These are phyloP conservation scores for Chironomus striatipennis DNA, from an alignment of 1,140 invertebrate genomes.

Conservation along the genomic window DNA sequence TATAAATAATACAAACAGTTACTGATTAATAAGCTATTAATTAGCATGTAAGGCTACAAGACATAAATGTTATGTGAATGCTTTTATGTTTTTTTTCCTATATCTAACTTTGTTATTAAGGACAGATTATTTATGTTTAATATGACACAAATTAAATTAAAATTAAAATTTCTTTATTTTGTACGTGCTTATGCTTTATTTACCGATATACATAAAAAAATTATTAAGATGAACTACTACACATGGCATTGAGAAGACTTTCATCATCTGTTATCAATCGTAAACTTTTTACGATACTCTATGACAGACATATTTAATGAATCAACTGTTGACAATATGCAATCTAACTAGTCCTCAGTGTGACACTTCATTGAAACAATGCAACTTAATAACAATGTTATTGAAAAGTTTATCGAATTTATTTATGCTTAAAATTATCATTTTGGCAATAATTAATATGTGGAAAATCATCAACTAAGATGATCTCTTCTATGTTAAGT, in stretches of 20 bases:
- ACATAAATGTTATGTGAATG: not conserved
- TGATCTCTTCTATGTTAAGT: too few relatives aligned
- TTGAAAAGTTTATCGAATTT: too few relatives aligned
- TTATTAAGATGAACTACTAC: slow-evolving; percentile 9
- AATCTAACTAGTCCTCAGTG: too few relatives aligned
- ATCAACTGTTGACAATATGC: too few relatives aligned
- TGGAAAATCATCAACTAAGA: too few relatives aligned
- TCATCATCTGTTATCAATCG: slow-evolving; percentile 17
- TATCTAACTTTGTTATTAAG: not conserved
- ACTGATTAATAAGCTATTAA: not conserved
- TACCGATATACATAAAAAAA: not conserved
- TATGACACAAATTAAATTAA: not conserved
- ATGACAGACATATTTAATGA: slow-evolving; percentile 21
- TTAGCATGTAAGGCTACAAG: slow-evolving; percentile 18
- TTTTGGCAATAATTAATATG: too few relatives aligned
- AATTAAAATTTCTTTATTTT: not conserved
- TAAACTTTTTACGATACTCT: slow-evolving; percentile 3
- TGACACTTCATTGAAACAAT: too few relatives aligned
- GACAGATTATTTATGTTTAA: not conserved
- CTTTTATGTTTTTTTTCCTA: not conserved
- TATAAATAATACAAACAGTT: not conserved
- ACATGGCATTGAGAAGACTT: not conserved
- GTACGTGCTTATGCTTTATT: not conserved
- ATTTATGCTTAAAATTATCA: too few relatives aligned
- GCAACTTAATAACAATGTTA: too few relatives aligned